Evolutionary conservation across 1,140 invertebrate species (phyloP).

Genomic region (Aphidius gifuensis): DNA sequence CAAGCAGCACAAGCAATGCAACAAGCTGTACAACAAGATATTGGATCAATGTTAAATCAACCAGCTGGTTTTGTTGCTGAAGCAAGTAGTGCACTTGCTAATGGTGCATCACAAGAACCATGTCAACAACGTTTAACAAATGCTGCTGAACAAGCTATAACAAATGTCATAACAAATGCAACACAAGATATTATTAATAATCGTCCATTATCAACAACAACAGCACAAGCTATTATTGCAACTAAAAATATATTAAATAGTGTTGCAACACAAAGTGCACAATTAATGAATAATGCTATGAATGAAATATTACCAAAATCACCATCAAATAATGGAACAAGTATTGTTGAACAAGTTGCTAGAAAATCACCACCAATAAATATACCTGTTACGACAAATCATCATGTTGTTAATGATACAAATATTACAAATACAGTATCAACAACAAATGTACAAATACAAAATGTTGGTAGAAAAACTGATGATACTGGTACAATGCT

Average conservation of each 20-base stretch:
- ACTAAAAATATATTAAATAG: slow-evolving; percentile 53
- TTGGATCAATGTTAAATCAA: slow-evolving; percentile 49
- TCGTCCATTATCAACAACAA: slow-evolving; percentile 48
- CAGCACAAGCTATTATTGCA: slow-evolving; percentile 51
- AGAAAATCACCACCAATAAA: slow-evolving; percentile 42
- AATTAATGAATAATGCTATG: slow-evolving; percentile 52
- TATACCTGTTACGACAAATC: slow-evolving; percentile 31
- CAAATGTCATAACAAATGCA: slow-evolving; percentile 49
- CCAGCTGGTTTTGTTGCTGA: slow-evolving; percentile 50
- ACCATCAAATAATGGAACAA: slow-evolving; percentile 37
- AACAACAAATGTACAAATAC: slow-evolving; percentile 25
- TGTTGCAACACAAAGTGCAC: slow-evolving; percentile 51
- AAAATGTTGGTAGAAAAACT: slow-evolving; percentile 40
- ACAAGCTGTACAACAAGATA: slow-evolving; percentile 52
- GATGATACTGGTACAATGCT: slow-evolving; percentile 54
- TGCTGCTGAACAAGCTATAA: slow-evolving; percentile 51
- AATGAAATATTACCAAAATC: slow-evolving; percentile 51
- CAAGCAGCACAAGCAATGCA: slow-evolving; percentile 54
- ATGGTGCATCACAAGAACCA: slow-evolving; percentile 47
- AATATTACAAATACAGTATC: slow-evolving; percentile 37
- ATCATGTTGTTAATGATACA: slow-evolving; percentile 32
- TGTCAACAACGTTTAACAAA: slow-evolving; percentile 49
- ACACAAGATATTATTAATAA: slow-evolving; percentile 54
- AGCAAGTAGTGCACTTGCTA: slow-evolving; percentile 49
- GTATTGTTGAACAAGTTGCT: slow-evolving; percentile 48